Evolutionary conservation across 2,113 vertebrate species (phyloP).

Genomic region (Edolisoma coerulescens): DNA sequence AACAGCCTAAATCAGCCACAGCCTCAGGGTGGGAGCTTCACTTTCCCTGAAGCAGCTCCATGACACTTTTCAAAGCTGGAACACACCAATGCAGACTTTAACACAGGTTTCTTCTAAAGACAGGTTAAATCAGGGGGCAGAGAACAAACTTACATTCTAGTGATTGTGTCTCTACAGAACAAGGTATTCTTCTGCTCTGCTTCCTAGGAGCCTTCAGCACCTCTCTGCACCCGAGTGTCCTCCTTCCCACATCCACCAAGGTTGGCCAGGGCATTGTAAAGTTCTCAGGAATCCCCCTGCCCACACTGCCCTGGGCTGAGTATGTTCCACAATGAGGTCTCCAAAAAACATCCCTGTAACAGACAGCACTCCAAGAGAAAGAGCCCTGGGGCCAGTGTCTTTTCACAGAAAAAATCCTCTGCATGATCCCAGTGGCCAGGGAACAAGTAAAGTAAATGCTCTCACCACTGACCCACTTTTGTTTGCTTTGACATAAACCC

Average conservation of each 20-base stretch:
- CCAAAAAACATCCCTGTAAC: background rate
- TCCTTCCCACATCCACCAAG: background rate
- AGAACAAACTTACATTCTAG: background rate
- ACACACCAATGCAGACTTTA: background rate
- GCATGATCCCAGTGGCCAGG: background rate
- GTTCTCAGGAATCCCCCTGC: background rate
- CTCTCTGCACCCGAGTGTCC: fast-evolving
- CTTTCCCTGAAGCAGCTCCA: background rate
- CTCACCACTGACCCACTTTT: background rate
- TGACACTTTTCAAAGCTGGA: background rate
- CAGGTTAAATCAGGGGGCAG: background rate
- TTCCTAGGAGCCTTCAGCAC: background rate
- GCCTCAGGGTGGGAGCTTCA: background rate
- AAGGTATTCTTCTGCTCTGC: background rate
- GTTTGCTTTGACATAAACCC: background rate
- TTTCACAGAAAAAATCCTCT: background rate
- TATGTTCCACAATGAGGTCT: background rate
- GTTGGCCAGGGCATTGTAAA: background rate
- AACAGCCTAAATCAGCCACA: background rate
- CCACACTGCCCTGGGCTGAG: background rate
- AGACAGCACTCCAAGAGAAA: background rate
- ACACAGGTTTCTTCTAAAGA: background rate
- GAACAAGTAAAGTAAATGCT: background rate
- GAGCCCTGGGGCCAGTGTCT: background rate
- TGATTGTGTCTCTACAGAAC: background rate